These are phyloP conservation scores for Gobio occitaniae DNA, from an alignment of 2,797 vertebrate genomes.

Conservation along the genomic window DNA sequence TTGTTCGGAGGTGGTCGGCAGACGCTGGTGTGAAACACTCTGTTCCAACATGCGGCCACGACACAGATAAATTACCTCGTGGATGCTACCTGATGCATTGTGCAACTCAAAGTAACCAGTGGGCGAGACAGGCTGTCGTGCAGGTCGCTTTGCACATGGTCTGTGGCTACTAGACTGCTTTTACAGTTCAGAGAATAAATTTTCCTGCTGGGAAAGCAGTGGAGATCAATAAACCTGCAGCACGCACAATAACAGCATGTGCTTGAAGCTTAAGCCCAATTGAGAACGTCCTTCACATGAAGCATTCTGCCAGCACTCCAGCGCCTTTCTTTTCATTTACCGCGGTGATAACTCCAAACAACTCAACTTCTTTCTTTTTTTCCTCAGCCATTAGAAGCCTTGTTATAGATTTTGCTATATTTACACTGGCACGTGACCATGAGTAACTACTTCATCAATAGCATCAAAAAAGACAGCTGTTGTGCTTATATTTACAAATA, in stretches of 20 bases:
- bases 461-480: constrained; percentile 26
- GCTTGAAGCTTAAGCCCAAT: constrained; percentile 35
- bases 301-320: constrained; percentile 18
- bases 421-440: not conserved
- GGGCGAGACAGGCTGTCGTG: constrained; percentile 10
- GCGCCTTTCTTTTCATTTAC: constrained; percentile 20
- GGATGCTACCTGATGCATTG: constrained; percentile 13
- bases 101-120: constrained; percentile 34
- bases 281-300: constrained; percentile 34
- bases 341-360: constrained; percentile 5
- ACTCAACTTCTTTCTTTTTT: not conserved
- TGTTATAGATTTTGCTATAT: constrained; percentile 5
- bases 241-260: constrained; percentile 39
- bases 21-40: constrained; percentile 60
- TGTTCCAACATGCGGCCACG: constrained; percentile 21
- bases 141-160: constrained; percentile 43
- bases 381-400: not conserved
- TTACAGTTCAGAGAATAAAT: constrained; percentile 46
- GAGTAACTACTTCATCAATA: constrained; percentile 33
- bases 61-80: constrained; percentile 59
- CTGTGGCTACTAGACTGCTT: constrained; percentile 42
- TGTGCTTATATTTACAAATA: constrained; percentile 14
- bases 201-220: constrained; percentile 46
- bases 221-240: constrained; percentile 51
- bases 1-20: constrained; percentile 50